These are phyloP conservation scores for Drosophila borealis DNA, from an alignment of 2,888 invertebrate genomes.

Conservation along the genomic window DNA sequence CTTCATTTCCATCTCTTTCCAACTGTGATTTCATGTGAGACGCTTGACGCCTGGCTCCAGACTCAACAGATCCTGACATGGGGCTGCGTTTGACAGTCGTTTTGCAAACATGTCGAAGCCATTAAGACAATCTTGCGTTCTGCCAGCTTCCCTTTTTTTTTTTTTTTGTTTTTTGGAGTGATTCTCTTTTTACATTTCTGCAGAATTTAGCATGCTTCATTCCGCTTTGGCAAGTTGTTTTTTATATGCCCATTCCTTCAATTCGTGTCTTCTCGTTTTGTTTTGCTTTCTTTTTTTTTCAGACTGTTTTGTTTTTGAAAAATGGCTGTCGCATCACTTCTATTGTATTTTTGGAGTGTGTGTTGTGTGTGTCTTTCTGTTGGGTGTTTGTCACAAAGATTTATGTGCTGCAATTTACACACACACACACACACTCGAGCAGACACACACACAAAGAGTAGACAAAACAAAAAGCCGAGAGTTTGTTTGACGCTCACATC, in stretches of 20 bases:
- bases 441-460: slow-evolving; percentile 8
- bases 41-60: slow-evolving; percentile 35
- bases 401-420: slow-evolving; percentile 78
- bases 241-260: slow-evolving; percentile 25
- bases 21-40: slow-evolving; percentile 50
- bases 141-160: slow-evolving; percentile 23
- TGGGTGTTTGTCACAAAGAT: slow-evolving; percentile 77
- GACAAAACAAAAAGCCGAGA: slow-evolving; percentile 41
- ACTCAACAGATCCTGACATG: slow-evolving; percentile 32
- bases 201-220: slow-evolving; percentile 43
- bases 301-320: slow-evolving; percentile 79
- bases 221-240: slow-evolving; percentile 23
- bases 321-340: slow-evolving; percentile 80
- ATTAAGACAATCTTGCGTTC: slow-evolving; percentile 80
- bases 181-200: slow-evolving; percentile 36
- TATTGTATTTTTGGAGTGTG: slow-evolving; percentile 70
- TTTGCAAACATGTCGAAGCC: slow-evolving; percentile 82
- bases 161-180: slow-evolving; percentile 6
- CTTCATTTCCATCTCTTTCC: slow-evolving; percentile 21
- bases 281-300: slow-evolving; percentile 46
- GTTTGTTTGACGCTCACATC: slow-evolving; percentile 76
- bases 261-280: slow-evolving; percentile 27
- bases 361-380: slow-evolving; percentile 27
- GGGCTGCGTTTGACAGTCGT: slow-evolving; percentile 78
- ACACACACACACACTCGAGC: slow-evolving; percentile 35